Evolutionary conservation across 2,113 vertebrate genomes (phyloP), one percentile per base, ranked within the genome.

Genomic region (Dendrocopos noguchii): DNA sequence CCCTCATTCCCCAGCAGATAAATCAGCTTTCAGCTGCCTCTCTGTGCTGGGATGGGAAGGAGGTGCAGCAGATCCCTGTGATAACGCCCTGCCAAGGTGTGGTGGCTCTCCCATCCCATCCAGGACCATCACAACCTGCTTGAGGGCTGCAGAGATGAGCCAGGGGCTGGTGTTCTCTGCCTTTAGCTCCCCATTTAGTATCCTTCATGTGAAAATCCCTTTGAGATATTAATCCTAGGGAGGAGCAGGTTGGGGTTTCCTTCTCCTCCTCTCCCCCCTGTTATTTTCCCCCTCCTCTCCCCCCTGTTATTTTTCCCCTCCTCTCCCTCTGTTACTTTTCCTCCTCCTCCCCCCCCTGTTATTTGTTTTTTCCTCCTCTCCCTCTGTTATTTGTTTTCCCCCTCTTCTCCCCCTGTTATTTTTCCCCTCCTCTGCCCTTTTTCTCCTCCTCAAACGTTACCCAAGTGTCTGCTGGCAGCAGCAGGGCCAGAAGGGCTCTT

Each of bases 21-120:
- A 95, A 94, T 93, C 88, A 84, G 83, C 88, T 93, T n/a, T 61
- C 80, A 68, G 92, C 83, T 55, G 84, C 79, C 84, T 46, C 44
- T 72, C 75, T 13, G 78, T 70, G 83, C 80, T 33, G 83, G 80
- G 31, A 36, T 1, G 64, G 84, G 44, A 20, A 13, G 2, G 6
- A 52, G 22, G 6, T 9, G 66, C 25, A 31, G 89, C 74, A 63
- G n/a, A 88, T 68, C 12, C 7, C 52, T 3, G 82, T 1, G 44
- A 27, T 64, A 56, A 95, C 78, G 73, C 18, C 67, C 44, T 8
- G 17, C 66, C 50, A 94, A 93, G 95, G 93, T 88, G 76, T 53
- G 90, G 1, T 44, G 56, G 64, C 27, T 12, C 76, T 39, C 61
- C 82, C 70, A 52, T 2, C 67, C 24, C 25, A 2, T 1, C 68